phyloP scores from a whole-genome alignment of 1,140 invertebrate genomes.

The Drosophila bipectinata region DNA sequence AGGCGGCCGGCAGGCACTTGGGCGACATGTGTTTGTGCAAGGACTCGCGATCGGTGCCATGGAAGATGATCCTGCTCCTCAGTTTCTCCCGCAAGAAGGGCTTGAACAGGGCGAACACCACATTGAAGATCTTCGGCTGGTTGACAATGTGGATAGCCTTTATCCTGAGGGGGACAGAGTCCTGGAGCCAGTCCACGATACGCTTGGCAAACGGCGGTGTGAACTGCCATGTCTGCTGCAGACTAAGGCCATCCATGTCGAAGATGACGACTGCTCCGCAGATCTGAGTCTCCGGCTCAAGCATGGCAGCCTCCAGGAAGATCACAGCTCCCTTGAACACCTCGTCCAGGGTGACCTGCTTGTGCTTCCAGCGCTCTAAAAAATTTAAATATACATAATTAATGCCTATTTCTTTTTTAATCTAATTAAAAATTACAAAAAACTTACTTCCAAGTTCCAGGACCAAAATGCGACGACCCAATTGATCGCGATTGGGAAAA shows the following conservation, averaged over 20 bases:
- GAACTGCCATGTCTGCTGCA: constrained; percentile 93
- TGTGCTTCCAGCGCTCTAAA: constrained; percentile 93
- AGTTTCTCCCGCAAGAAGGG: constrained; percentile 93
- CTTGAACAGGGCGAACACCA: constrained; percentile 94
- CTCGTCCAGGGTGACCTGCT: constrained; percentile 90
- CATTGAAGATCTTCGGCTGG: constrained; percentile 94
- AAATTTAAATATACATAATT: neutral
- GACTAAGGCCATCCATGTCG: constrained; percentile 92
- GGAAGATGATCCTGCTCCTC: constrained; percentile 90
- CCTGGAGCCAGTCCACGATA: constrained; percentile 92
- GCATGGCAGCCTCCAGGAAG: constrained; percentile 91
- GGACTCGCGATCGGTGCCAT: constrained; percentile 92
- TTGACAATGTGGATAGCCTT: constrained; percentile 95
- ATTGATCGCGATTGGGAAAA: constrained; percentile 90
- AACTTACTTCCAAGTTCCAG: constrained; percentile 91
- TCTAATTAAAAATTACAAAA: neutral
- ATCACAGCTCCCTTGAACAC: constrained; percentile 92
- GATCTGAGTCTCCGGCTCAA: constrained; percentile 91
- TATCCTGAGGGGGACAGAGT: constrained; percentile 91
- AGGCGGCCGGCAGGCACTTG: constrained; percentile 90
- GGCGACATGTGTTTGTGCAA: constrained; percentile 92
- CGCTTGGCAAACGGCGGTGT: constrained; percentile 92
- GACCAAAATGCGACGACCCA: constrained; percentile 89
- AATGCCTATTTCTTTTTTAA: neutral
- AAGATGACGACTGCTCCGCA: constrained; percentile 91